phyloP scores from a whole-genome alignment of 2,888 invertebrate species.

The Amblyteles armatorius region DNA sequence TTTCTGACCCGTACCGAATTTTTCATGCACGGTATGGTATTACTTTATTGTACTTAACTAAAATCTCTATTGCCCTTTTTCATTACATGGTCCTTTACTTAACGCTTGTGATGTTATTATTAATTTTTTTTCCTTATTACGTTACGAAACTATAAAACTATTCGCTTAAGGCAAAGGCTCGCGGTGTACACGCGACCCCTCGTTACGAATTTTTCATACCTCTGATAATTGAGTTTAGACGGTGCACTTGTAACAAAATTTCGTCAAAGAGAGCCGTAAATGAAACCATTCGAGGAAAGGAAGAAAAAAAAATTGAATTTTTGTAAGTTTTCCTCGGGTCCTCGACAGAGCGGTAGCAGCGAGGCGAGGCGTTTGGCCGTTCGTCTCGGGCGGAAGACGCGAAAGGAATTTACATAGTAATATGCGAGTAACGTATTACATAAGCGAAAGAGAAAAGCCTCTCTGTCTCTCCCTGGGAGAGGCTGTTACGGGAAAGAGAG shows the following conservation, averaged over 20 bases:
- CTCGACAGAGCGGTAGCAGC: conserved; percentile 6
- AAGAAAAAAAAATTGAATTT: not conserved
- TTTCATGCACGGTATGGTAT: not conserved
- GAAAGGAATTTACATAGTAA: conserved; percentile 66
- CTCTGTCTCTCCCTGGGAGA: not conserved
- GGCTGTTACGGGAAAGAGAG: conserved; percentile 2
- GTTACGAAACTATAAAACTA: not conserved
- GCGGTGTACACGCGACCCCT: not conserved
- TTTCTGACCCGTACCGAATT: not conserved
- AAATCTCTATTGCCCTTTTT: too few species aligned
- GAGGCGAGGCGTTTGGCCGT: conserved; percentile 33
- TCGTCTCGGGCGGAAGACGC: conserved; percentile 35
- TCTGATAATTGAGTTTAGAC: conserved; percentile 29
- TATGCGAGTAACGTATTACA: conserved; percentile 58
- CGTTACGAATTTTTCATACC: conserved; percentile 29
- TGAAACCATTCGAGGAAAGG: conserved; percentile 8
- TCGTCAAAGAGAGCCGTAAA: conserved; percentile 4
- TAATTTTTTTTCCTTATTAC: too few species aligned
- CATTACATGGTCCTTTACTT: too few species aligned
- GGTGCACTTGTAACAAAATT: not conserved
- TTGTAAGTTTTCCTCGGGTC: conserved; percentile 7
- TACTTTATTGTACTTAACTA: too few species aligned
- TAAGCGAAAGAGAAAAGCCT: conserved; percentile 20
- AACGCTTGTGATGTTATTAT: too few species aligned
- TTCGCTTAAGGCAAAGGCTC: not conserved